Conservation (phyloP, 2,888 invertebrate genomes). For the Scaptomyza caliginosa region DNA sequence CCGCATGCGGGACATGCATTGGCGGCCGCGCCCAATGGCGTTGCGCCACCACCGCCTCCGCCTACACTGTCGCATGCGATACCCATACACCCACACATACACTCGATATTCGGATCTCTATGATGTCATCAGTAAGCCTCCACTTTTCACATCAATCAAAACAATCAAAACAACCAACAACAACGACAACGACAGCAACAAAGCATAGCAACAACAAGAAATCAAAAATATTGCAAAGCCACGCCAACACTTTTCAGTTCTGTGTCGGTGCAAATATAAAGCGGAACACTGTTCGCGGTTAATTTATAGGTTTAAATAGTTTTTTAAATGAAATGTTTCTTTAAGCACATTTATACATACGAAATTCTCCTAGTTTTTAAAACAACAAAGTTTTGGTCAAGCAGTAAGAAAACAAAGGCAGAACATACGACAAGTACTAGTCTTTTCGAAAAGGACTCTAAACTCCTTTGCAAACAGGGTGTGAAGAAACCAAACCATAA, state of each 20-base stretch:
- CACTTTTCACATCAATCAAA: conserved; percentile 28
- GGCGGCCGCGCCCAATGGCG: conserved; percentile 64
- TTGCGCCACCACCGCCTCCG: conserved; percentile 72
- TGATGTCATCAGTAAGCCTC: conserved; percentile 83
- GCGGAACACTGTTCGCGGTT: conserved; percentile 22
- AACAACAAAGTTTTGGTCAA: conserved; percentile 59
- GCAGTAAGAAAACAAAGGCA: neutral
- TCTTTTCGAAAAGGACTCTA: conserved; percentile 84
- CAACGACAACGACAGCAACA: conserved; percentile 40
- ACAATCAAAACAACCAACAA: too few relatives aligned
- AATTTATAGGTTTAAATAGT: conserved; percentile 38
- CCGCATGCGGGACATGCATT: conserved; percentile 74
- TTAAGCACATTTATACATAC: conserved; percentile 38
- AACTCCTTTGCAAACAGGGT: conserved; percentile 71
- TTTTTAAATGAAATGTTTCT: conserved; percentile 49
- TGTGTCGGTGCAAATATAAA: conserved; percentile 3
- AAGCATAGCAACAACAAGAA: conserved; percentile 23
- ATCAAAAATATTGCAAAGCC: conserved; percentile 22
- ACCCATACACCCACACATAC: conserved; percentile 84
- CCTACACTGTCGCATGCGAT: conserved; percentile 82
- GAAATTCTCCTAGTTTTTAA: conserved; percentile 43
- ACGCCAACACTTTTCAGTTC: conserved; percentile 34
- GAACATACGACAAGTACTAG: conserved; percentile 73
- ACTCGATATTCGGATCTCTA: conserved; percentile 85
- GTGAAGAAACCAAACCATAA: conserved; percentile 38